These are phyloP conservation scores for Nanorana parkeri DNA, from an alignment of 2,113 vertebrate genomes.

Conservation along the genomic window DNA sequence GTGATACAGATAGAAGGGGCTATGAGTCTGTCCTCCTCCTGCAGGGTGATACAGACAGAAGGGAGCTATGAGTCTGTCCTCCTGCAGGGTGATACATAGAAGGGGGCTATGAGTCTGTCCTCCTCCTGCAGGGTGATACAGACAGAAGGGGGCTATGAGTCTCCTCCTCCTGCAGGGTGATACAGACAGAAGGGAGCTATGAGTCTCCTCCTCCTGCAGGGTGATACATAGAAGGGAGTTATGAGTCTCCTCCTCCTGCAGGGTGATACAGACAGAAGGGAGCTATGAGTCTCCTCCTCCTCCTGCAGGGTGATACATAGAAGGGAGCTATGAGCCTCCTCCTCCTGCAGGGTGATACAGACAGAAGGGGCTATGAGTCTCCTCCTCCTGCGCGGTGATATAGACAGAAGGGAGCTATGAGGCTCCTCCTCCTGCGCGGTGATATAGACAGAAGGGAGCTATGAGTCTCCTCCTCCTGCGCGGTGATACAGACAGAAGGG, in stretches of 20 bases:
- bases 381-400: neutral
- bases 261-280: too few species aligned
- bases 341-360: neutral
- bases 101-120: neutral
- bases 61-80: neutral
- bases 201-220: too few species aligned
- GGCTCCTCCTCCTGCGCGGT: too few species aligned
- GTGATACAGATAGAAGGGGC: too few species aligned
- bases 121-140: slow-evolving; percentile 53
- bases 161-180: neutral
- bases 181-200: too few species aligned
- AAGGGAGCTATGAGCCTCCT: neutral
- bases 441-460: neutral
- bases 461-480: neutral
- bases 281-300: neutral
- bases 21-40: neutral
- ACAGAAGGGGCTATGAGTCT: neutral
- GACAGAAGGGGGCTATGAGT: neutral
- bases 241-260: neutral
- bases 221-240: neutral
- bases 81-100: neutral
- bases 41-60: neutral
- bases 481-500: too few species aligned
- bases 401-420: too few species aligned
- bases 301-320: too few species aligned